Conservation (phyloP, 2,888 invertebrate genomes). For the Salticus scenicus region DNA sequence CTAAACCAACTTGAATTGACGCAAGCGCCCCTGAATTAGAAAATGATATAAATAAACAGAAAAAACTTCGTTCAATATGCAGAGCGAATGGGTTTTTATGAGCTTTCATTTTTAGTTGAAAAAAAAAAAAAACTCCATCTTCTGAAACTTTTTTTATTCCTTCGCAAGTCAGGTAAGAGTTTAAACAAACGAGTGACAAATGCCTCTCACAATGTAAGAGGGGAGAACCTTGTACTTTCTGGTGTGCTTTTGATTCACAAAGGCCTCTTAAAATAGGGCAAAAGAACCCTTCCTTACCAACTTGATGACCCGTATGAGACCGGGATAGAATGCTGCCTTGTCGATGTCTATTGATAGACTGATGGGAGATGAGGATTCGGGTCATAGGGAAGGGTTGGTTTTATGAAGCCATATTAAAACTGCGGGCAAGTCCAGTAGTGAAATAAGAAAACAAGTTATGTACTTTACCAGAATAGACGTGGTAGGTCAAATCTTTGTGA, state of each 20-base stretch:
- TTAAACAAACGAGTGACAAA: slow-evolving; percentile 50
- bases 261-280: slow-evolving; percentile 30
- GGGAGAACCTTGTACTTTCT: slow-evolving; percentile 26
- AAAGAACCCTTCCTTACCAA: slow-evolving; percentile 61
- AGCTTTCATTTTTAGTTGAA: not conserved
- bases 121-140: not conserved
- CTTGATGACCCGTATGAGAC: slow-evolving; percentile 51
- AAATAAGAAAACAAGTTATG: slow-evolving; percentile 5
- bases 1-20: too few relatives aligned
- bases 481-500: slow-evolving; percentile 46
- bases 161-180: slow-evolving; percentile 40
- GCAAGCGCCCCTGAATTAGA: slow-evolving; percentile 8
- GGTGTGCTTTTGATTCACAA: slow-evolving; percentile 22
- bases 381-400: slow-evolving; percentile 59
- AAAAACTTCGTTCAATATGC: not conserved
- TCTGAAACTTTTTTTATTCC: slow-evolving; percentile 19
- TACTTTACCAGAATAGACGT: slow-evolving; percentile 12
- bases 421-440: slow-evolving; percentile 43
- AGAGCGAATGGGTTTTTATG: not conserved
- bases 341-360: slow-evolving; percentile 40
- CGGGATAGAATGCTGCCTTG: slow-evolving; percentile 36
- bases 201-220: slow-evolving; percentile 27
- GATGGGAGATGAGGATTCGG: slow-evolving; percentile 36
- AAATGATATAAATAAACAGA: slow-evolving; percentile 21
- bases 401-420: slow-evolving; percentile 52